These are phyloP conservation scores for Chrysina gloriosa DNA, from an alignment of 2,888 invertebrate genomes.

Conservation along the genomic window DNA sequence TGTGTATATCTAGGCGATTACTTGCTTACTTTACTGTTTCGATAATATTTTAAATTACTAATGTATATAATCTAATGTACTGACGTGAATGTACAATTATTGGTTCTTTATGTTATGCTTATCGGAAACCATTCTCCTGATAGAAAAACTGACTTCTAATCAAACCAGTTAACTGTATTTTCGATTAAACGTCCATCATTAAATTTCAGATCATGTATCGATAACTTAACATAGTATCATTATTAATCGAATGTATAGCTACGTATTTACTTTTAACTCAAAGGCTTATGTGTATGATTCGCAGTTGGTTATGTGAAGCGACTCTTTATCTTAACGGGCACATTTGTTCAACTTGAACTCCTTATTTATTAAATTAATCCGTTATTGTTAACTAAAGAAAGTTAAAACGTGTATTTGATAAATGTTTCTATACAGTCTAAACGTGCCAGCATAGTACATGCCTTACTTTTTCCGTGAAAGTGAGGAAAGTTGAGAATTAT, in stretches of 20 bases:
- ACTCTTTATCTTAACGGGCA: too few species aligned
- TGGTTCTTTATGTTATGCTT: slow-evolving; percentile 11
- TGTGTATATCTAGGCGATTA: neutral
- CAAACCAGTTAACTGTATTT: slow-evolving; percentile 24
- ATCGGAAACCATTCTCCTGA: slow-evolving; percentile 18
- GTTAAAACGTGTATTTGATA: too few species aligned
- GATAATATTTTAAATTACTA: slow-evolving; percentile 26
- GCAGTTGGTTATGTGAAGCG: neutral
- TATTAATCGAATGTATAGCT: neutral
- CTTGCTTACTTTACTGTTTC: slow-evolving; percentile 1
- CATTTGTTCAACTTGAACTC: too few species aligned
- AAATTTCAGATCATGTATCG: slow-evolving; percentile 34
- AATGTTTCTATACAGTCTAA: too few species aligned
- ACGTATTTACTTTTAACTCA: neutral
- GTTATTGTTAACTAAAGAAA: too few species aligned
- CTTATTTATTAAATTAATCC: too few species aligned
- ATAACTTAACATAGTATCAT: slow-evolving; percentile 15
- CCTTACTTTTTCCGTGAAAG: too few species aligned
- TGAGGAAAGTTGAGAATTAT: too few species aligned
- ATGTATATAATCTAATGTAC: slow-evolving; percentile 10
- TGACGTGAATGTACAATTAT: slow-evolving; percentile 25
- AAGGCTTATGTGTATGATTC: neutral
- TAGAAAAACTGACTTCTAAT: slow-evolving; percentile 6
- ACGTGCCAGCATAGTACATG: too few species aligned
- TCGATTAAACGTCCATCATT: slow-evolving; percentile 30